Base-by-base conservation (phyloP, 2,888 invertebrate genomes). In the Notodonta ziczac region DNA sequence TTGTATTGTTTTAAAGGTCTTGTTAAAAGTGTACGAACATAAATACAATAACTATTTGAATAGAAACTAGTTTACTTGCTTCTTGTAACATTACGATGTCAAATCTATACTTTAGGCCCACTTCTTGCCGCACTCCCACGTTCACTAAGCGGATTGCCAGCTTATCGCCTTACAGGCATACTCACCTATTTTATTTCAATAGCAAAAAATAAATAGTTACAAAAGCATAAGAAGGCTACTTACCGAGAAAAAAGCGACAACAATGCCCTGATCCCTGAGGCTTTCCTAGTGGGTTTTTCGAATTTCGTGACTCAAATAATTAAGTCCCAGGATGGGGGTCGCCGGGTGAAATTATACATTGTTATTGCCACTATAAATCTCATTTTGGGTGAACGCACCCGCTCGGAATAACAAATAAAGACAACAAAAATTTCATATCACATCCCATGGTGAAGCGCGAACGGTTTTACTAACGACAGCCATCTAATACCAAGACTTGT, bases 241-340 rank as follows among this genome's bases (percentile, higher is more conserved):
- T 84, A 81, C 78, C 71, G 73, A 81, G 71, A 79, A 86, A 85
- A 89, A 89, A 85, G 61, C 81, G 81, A 82, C 83, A 88, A 90
- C 88, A 90, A 90, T 84, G 87, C 84, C 81, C 67, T 85, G 88
- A 90, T 90, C 90, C 90, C 87, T 77, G 70, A 83, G 86, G 90
- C 88, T 90, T 89, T 90, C 81, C 83, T 84, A 77, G 83, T 83
- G 83, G 84, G 86, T 87, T 86, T 89, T 89, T 89, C 84, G 90
- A 87, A 90, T 91, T 91, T 87, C 93, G 92, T 93, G 92, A 93
- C 92, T 90, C 88, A 90, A 91, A 93, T 93, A 93, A 93, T 92
- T 91, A 93, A 90, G 88, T 87, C 82, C 65, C 80, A 81, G 84
- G 83, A 86, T 86, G 85, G 85, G 86, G 90, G 87, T 88, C 83